Evolutionary conservation across 92 coral and sea anemone genomes (phyloP), one percentile per base, ranked within the genome.

Genomic region (Umimayanthus chanpuru): DNA sequence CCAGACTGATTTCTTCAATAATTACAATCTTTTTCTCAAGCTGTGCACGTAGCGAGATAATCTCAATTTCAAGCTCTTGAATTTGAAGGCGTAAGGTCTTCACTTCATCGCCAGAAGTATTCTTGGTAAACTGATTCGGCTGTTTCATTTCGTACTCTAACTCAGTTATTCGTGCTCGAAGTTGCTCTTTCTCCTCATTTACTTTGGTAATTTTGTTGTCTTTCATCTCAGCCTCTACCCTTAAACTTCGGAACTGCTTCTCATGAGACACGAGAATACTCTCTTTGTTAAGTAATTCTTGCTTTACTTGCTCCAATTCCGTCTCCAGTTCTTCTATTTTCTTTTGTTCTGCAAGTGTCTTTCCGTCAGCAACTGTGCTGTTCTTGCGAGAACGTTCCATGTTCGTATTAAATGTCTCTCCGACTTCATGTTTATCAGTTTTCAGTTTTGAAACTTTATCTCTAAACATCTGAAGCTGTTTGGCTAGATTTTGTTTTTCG

Each of bases 401-500:
- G 70, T 73, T 89, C 5, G 80, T 68, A 50, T 71, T 88, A 39
- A 66, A 21, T 36, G 84, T 88, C 47, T 87, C 79, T 61, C 79
- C 89, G 80, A 91, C 92, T 75, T 96, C 94, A 77, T 93, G 93
- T 68, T 92, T 79, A 81, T 88, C 93, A 47, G 90, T 92, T 82
- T 95, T 92, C 11, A 90, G 68, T 85, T 92, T 95, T 25, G 94
- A 93, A n/a, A 90, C 86, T 56, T 92, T 95, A 66, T 79, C 93
- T 26, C 88, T 87, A 72, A 81, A 89, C 66, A 29, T 85, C 71
- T 92, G 89, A 40, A 95, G 91, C 83, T 93, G 93, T 30, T 56
- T 91, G 77, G 93, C 96, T 53, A 91, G 91, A 81, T 91, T 90
- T 72, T 89, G 89, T 81, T 91, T 91, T 80, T 94, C 96, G 30